A percentile compares a stretch with the other conserved stretches of the same genome.
These are phyloP conservation scores for Acanthaster planci DNA, from an alignment of 35 echinoderm and acorn worm species.

Conservation along the genomic window DNA sequence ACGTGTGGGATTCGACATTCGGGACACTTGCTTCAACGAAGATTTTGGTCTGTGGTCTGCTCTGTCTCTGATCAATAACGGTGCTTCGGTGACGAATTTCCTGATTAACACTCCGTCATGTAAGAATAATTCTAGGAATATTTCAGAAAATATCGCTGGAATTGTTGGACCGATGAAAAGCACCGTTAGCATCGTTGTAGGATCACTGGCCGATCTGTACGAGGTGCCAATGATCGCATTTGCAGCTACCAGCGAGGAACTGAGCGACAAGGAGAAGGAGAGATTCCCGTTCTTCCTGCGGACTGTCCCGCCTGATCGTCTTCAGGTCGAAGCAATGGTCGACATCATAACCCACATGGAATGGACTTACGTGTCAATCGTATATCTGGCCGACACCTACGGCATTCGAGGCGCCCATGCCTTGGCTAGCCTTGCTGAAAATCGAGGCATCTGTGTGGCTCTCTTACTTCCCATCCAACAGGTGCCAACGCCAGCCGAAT, in stretches of 20 bases:
- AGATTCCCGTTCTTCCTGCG: slow-evolving; percentile 33
- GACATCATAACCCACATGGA: slow-evolving; percentile 37
- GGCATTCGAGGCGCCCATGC: slow-evolving; percentile 10
- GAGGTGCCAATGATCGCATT: slow-evolving; percentile 8
- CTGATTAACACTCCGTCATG: no score
- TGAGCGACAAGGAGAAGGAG: slow-evolving; percentile 22
- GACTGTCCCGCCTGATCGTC: slow-evolving; percentile 31
- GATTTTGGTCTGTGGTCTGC: neutral
- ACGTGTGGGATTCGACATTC: slow-evolving; percentile 29
- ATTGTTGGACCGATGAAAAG: neutral
- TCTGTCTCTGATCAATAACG: neutral
- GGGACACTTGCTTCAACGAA: slow-evolving; percentile 34
- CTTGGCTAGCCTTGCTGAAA: neutral
- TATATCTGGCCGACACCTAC: slow-evolving; percentile 41
- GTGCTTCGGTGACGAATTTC: neutral
- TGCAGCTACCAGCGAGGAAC: slow-evolving; percentile 27
- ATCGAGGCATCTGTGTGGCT: slow-evolving; percentile 31
- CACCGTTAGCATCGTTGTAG: neutral
- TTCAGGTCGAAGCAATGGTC: slow-evolving; percentile 39
- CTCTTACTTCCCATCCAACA: slow-evolving; percentile 2
- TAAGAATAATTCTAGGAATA: no score
- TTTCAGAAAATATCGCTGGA: neutral
- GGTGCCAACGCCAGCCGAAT: neutral
- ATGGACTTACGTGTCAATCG: slow-evolving; percentile 40
- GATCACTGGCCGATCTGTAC: neutral